These are phyloP conservation scores for Benthosema pterotum DNA, from an alignment of 2,797 vertebrate species.

Conservation along the genomic window DNA sequence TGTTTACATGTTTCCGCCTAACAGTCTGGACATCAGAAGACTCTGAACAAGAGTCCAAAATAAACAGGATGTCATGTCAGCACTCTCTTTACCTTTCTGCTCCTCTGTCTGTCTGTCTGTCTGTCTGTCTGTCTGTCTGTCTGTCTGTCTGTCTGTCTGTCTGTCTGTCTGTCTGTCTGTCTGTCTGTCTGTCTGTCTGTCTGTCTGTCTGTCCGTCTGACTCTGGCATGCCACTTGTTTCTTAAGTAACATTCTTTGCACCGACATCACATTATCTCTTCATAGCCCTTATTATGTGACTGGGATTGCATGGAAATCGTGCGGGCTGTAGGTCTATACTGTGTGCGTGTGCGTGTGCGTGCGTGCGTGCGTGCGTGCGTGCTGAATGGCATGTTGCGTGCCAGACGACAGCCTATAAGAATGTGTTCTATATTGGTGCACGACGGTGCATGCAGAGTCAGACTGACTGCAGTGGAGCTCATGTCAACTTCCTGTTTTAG, in stretches of 20 bases:
- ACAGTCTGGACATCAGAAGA: too few species aligned
- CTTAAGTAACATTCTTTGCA: conserved; percentile 13
- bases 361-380: conserved; percentile 17
- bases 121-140: not conserved
- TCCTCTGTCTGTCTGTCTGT: not conserved
- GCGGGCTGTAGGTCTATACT: conserved; percentile 3
- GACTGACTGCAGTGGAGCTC: conserved; percentile 1
- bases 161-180: not conserved
- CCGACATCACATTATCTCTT: conserved; percentile 41
- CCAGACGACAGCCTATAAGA: conserved; percentile 14
- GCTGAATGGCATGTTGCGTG: conserved; percentile 4
- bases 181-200: not conserved
- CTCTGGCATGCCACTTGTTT: not conserved
- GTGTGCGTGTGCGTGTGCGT: conserved; percentile 17
- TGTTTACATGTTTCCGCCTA: too few species aligned
- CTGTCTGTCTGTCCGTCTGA: not conserved
- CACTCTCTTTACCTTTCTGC: too few species aligned
- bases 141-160: not conserved
- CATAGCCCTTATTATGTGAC: conserved; percentile 16
- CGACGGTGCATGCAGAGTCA: conserved; percentile 1
- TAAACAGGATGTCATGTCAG: too few species aligned
- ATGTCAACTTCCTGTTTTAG: not conserved
- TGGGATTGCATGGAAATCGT: conserved; percentile 34
- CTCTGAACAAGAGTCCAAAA: too few species aligned
- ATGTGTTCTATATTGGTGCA: conserved; percentile 14